Conservation (phyloP, 2,113 vertebrate genomes). For the Stegostoma tigrinum region DNA sequence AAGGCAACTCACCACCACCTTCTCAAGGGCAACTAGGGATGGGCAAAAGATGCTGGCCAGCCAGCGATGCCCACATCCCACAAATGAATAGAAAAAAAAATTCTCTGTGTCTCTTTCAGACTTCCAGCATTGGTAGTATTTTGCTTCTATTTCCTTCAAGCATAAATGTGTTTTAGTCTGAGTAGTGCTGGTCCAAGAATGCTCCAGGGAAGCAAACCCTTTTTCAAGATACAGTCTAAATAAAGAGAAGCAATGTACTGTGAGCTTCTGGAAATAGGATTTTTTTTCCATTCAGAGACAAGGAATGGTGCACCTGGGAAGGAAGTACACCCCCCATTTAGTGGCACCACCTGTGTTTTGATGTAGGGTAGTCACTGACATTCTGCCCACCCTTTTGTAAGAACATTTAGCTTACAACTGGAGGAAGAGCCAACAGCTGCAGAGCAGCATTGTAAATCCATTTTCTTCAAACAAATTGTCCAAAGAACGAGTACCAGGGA, state of each 20-base stretch:
- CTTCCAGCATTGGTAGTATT: too few relatives aligned
- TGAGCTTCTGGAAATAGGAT: background rate
- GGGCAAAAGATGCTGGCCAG: too few relatives aligned
- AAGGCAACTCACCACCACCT: too few relatives aligned
- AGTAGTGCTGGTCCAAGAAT: background rate
- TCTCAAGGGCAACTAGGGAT: too few relatives aligned
- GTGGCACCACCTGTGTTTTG: background rate
- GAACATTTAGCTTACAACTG: background rate
- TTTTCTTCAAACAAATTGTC: background rate
- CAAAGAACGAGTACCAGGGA: background rate
- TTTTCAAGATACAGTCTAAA: background rate
- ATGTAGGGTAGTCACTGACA: background rate
- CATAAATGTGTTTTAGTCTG: background rate
- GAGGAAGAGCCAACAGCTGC: background rate
- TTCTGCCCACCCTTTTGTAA: background rate
- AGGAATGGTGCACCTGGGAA: background rate
- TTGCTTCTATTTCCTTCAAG: too few relatives aligned
- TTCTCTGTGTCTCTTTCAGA: too few relatives aligned
- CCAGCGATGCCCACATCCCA: too few relatives aligned
- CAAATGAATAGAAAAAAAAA: too few relatives aligned
- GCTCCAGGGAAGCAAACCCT: too few relatives aligned
- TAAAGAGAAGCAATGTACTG: background rate
- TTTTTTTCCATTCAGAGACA: background rate
- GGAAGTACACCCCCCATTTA: background rate
- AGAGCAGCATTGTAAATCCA: background rate